phyloP scores from a whole-genome alignment of 1,140 invertebrate genomes.

The Vanessa tameamea region DNA sequence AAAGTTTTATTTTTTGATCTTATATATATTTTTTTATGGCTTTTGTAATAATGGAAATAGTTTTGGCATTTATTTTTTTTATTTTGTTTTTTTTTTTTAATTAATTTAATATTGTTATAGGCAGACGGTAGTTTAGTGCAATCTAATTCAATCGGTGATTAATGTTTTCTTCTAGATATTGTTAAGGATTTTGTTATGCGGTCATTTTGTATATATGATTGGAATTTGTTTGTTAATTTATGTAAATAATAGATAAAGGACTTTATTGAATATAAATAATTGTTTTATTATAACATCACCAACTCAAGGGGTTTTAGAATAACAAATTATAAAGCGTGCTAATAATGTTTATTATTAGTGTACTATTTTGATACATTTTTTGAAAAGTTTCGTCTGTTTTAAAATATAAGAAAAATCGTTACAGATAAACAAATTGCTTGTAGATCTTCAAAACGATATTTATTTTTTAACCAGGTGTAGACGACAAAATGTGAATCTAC shows the following conservation, averaged over 20 bases:
- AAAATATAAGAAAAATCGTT: no score
- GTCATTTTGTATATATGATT: conserved; percentile 68
- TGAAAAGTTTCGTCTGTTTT: no score
- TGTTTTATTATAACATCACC: conserved; percentile 53
- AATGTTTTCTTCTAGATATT: conserved; percentile 56
- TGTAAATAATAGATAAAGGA: conserved; percentile 77
- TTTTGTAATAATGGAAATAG: background rate
- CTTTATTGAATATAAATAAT: conserved; percentile 54
- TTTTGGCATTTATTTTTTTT: background rate
- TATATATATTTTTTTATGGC: background rate
- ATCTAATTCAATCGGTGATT: conserved; percentile 40
- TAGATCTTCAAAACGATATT: no score
- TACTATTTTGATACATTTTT: no score
- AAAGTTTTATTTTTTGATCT: background rate
- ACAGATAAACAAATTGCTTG: no score
- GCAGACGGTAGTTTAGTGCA: conserved; percentile 34
- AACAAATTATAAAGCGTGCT: no score
- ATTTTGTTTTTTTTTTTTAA: background rate
- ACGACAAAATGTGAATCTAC: no score
- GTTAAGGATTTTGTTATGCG: conserved; percentile 63
- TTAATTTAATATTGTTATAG: conserved; percentile 5
- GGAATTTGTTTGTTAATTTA: conserved; percentile 68
- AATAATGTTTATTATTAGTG: no score
- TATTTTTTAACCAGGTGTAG: no score
- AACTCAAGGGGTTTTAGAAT: background rate